phyloP scores from a whole-genome alignment of 2,797 vertebrate species.

The Manis javanica region DNA sequence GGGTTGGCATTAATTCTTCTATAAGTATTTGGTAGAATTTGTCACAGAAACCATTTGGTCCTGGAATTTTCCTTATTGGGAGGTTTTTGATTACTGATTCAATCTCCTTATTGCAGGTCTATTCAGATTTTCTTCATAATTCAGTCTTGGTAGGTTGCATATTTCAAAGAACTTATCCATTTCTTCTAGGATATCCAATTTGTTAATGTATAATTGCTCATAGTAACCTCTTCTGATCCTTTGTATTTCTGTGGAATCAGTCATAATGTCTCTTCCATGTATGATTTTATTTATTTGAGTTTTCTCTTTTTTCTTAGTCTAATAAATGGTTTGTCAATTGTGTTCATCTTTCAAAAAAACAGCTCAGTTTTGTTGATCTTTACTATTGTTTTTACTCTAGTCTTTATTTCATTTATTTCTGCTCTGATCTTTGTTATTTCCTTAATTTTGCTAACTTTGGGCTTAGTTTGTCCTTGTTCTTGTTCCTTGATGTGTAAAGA shows the following conservation, averaged over 20 bases:
- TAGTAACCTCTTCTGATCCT: background rate
- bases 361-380: background rate
- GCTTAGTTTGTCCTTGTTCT: background rate
- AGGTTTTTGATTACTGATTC: background rate
- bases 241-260: background rate
- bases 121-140: background rate
- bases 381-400: background rate
- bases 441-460: background rate
- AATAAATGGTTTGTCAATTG: background rate
- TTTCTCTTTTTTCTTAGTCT: background rate
- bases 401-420: background rate
- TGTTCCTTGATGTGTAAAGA: background rate
- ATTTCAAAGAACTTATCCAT: background rate
- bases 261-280: background rate
- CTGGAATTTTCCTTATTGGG: background rate
- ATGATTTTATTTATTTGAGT: background rate
- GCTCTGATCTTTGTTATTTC: background rate
- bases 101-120: background rate
- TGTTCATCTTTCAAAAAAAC: background rate
- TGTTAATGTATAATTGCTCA: background rate
- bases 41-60: background rate
- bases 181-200: background rate
- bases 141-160: background rate
- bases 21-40: background rate
- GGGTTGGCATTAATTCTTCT: background rate